A percentile compares a stretch with the other conserved stretches of the same genome.
These are phyloP conservation scores for Esox masquinongy DNA, from an alignment of 2,797 vertebrate genomes.

Conservation along the genomic window DNA sequence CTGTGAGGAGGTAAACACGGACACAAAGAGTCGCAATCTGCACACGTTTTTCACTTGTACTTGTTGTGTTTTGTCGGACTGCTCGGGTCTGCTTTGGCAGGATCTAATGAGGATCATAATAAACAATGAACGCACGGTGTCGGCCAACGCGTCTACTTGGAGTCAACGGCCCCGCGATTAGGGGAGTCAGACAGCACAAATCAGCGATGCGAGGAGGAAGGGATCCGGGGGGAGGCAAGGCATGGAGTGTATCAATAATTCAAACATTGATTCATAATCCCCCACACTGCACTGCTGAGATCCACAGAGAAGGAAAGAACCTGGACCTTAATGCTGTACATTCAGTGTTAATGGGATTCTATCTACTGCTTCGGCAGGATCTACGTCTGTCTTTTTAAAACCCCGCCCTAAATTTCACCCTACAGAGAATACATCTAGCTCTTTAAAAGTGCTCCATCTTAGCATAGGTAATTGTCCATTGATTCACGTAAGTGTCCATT, in stretches of 20 bases:
- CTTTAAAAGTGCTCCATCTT: neutral
- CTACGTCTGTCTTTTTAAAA: neutral
- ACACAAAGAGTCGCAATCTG: no score
- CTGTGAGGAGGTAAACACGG: no score
- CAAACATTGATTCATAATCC: conserved; percentile 59
- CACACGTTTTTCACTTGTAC: no score
- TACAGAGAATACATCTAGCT: neutral
- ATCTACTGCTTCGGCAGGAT: no score
- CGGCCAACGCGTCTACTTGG: no score
- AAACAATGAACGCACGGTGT: no score
- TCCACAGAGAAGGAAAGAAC: conserved; percentile 9
- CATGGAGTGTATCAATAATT: conserved; percentile 75
- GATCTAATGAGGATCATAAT: no score
- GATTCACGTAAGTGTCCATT: no score
- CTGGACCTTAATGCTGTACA: conserved; percentile 32
- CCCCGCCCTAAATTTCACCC: neutral
- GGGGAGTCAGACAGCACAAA: conserved; percentile 17
- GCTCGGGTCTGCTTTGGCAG: no score
- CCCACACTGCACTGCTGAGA: conserved; percentile 50
- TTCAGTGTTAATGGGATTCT: conserved; percentile 39
- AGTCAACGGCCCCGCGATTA: conserved; percentile 11
- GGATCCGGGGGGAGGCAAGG: conserved; percentile 23
- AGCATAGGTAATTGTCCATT: no score
- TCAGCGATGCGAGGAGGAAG: conserved; percentile 24
- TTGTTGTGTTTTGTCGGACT: no score